Conservation (phyloP, 2,888 invertebrate genomes). For the Tanaodytes sp. region DNA sequence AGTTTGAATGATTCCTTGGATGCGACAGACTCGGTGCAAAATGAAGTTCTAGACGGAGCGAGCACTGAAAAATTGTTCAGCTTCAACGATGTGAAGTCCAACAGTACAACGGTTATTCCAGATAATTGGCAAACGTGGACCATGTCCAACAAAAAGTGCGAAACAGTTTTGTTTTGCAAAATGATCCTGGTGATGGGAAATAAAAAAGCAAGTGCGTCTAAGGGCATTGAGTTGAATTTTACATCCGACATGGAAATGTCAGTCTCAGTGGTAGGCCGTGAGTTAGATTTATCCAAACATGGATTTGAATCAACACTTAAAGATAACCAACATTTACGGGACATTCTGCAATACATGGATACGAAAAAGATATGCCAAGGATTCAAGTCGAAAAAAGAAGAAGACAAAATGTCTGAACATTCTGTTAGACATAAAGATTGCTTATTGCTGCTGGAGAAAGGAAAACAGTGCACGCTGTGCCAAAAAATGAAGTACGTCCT, state of each 20-base stretch:
- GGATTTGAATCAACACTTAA: conserved; percentile 10
- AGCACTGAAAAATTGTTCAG: no score
- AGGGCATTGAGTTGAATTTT: conserved; percentile 15
- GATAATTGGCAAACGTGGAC: conserved; percentile 12
- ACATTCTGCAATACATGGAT: conserved; percentile 15
- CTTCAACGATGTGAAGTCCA: no score
- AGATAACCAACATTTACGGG: conserved; percentile 1
- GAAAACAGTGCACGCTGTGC: conserved; percentile 7
- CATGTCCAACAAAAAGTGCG: conserved; percentile 12
- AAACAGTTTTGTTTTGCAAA: conserved; percentile 23
- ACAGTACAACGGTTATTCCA: no score
- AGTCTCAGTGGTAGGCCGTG: conserved; percentile 18
- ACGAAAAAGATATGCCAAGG: conserved; percentile 19
- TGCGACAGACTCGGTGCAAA: no score
- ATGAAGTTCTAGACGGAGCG: no score
- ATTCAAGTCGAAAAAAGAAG: conserved; percentile 4
- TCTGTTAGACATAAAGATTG: conserved; percentile 1
- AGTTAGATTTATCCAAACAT: conserved; percentile 18
- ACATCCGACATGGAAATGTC: conserved; percentile 15
- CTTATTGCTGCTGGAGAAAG: conserved; percentile 22
- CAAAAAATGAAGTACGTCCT: conserved; percentile 13
- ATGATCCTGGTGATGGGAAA: conserved; percentile 4
- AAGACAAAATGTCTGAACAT: not conserved
- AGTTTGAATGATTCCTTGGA: no score
- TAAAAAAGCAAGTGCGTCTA: conserved; percentile 3